These are phyloP conservation scores for Thera obeliscata DNA, from an alignment of 2,888 invertebrate species.

Conservation along the genomic window DNA sequence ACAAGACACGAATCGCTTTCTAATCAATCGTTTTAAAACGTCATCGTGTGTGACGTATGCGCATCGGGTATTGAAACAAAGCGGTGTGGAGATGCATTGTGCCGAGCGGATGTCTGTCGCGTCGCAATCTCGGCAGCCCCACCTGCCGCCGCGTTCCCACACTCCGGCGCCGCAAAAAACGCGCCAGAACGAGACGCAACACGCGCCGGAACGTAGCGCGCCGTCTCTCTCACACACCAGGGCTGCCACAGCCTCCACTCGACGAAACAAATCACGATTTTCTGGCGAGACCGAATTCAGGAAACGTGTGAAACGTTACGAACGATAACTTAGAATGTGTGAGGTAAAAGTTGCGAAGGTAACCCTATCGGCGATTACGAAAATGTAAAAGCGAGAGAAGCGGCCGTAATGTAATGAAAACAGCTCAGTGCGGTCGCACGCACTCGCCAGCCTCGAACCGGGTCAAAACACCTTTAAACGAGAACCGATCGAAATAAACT, in stretches of 20 bases:
- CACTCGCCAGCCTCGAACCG: conserved; percentile 68
- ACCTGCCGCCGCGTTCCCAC: conserved; percentile 84
- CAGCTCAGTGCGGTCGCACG: conserved; percentile 71
- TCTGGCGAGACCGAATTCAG: conserved; percentile 60
- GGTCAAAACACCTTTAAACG: conserved; percentile 82
- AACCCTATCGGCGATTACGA: conserved; percentile 79
- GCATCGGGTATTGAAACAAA: conserved; percentile 73
- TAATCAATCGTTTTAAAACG: conserved; percentile 60
- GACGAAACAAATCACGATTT: conserved; percentile 72
- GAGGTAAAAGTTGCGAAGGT: conserved; percentile 53
- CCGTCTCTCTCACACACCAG: conserved; percentile 69
- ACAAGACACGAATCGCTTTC: conserved; percentile 36
- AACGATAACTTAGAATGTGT: conserved; percentile 26
- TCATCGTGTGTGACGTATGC: conserved; percentile 68
- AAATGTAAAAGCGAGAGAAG: conserved; percentile 81
- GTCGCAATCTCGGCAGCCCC: conserved; percentile 83
- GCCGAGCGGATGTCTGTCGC: conserved; percentile 80
- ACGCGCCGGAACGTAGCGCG: conserved; percentile 59
- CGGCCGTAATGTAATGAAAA: conserved; percentile 80
- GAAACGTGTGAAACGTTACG: conserved; percentile 43
- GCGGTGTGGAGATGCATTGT: conserved; percentile 79
- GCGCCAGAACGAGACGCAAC: conserved; percentile 67
- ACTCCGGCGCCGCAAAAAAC: conserved; percentile 85
- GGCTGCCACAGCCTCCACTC: conserved; percentile 64
- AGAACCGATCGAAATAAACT: conserved; percentile 79